Base-by-base conservation (phyloP, 2,113 vertebrate genomes). In the Struthidea cinerea region DNA sequence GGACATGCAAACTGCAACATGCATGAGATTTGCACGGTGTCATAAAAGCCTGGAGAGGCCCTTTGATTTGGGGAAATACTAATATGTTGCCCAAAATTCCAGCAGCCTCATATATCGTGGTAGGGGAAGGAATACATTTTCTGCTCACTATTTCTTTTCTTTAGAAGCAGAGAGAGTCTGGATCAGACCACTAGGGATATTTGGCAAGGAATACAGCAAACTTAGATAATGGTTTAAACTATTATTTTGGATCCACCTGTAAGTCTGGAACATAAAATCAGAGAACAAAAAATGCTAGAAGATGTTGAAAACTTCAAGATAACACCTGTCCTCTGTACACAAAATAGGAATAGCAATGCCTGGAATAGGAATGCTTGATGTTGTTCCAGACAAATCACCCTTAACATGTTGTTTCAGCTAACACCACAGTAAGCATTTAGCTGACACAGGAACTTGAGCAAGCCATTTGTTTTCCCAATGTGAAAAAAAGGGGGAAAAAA, bases 401-500 rank as follows among this genome's bases (percentile, higher is more conserved):
- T 67, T 63, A 69, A 24, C 42, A 23, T 53, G 23, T 87, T 44
- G 13, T 78, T 91, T 70, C 73, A 84, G 22, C 42, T 74, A 84
- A 74, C 67, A 53, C 6, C 16, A 26, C 42, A 74, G 59, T 37
- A 74, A 74, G 17, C 20, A 78, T 76, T 83, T 85, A 88, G 13
- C 39, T 84, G 55, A 33, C 50, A 39, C 75, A 79, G 41, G 79
- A 83, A 68, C 18, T 52, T 47, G 2, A 79, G 10, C 18, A 56
- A 76, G 27, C 12, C 10, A 30, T 85, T 87, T 78, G 17, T 6
- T 33, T 90, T 47, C 49, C 30, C 37, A 50, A 22, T 42, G 8
- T 32, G 15, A 49, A 69, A 46, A 87, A 39, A 26, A 1, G 2
- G 2, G 2, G 1, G 7, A 8, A 28, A 22, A 33, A 11, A 5